Conservation (phyloP, 2,113 vertebrate genomes). For the Esox niger region DNA sequence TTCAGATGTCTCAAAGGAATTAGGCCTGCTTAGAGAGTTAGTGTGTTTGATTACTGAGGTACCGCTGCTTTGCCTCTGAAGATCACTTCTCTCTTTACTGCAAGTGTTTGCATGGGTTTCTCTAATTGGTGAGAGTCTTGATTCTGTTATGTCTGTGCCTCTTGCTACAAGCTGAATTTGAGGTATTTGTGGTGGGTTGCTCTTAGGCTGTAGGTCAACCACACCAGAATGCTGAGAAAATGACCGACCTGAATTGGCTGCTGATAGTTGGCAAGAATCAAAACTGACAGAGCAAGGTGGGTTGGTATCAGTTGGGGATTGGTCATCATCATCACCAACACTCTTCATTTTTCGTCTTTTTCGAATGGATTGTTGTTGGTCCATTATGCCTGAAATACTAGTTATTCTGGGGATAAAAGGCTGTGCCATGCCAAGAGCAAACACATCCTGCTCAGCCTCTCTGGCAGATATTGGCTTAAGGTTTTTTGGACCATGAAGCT, state of each 20-base stretch:
- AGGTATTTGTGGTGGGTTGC: slow-evolving; percentile 68
- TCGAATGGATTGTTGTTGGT: slow-evolving; percentile 87
- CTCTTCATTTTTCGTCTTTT: slow-evolving; percentile 98
- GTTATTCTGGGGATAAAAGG: slow-evolving; percentile 76
- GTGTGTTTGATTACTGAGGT: slow-evolving; percentile 98
- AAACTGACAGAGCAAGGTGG: slow-evolving; percentile 73
- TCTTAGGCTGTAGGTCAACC: slow-evolving; percentile 68
- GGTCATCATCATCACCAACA: slow-evolving; percentile 94
- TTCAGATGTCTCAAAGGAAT: slow-evolving; percentile 88
- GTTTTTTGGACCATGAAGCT: slow-evolving; percentile 95
- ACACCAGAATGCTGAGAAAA: slow-evolving; percentile 64
- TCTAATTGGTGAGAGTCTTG: slow-evolving; percentile 70
- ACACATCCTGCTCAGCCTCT: slow-evolving; percentile 81
- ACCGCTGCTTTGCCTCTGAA: slow-evolving; percentile 87
- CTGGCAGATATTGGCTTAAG: slow-evolving; percentile 76
- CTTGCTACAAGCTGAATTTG: slow-evolving; percentile 80
- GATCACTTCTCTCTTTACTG: slow-evolving; percentile 74
- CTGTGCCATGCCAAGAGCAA: slow-evolving; percentile 69
- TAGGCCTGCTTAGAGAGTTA: slow-evolving; percentile 90
- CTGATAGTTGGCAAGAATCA: slow-evolving; percentile 67
- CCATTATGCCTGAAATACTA: slow-evolving; percentile 72
- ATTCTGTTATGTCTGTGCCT: slow-evolving; percentile 66
- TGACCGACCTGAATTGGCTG: slow-evolving; percentile 48
- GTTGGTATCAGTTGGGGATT: slow-evolving; percentile 80
- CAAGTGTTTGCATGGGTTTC: slow-evolving; percentile 74